A percentile compares a stretch with the other conserved stretches of the same genome.
Conservation (phyloP, 1,140 invertebrate species). For the Drosophila prosaltans region DNA sequence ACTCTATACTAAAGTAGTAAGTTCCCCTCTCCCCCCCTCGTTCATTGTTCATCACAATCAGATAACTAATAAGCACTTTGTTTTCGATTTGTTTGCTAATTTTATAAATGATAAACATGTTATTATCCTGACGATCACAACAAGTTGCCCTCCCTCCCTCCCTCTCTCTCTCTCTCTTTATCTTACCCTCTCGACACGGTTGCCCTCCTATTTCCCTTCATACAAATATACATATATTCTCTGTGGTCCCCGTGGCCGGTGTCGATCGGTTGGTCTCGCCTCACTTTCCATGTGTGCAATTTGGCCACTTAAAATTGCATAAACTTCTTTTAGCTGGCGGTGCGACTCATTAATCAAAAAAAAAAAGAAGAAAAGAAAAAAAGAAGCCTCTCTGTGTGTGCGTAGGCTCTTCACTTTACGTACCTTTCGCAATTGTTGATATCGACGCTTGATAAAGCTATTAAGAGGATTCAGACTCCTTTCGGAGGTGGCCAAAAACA, state of each 20-base stretch:
- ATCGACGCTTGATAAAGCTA: constrained; percentile 68
- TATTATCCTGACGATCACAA: constrained; percentile 58
- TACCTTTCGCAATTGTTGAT: constrained; percentile 36
- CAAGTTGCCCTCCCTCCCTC: neutral
- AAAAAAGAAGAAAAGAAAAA: neutral
- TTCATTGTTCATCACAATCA: neutral
- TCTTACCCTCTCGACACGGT: neutral
- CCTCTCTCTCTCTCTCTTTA: constrained; percentile 7
- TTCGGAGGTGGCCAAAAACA: constrained; percentile 19
- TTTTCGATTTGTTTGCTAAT: constrained; percentile 77
- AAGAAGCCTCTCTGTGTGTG: neutral
- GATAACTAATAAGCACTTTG: constrained; percentile 66
- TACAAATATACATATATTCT: neutral
- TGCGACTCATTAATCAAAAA: constrained; percentile 62
- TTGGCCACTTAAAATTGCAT: constrained; percentile 79
- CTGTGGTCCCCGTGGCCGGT: neutral
- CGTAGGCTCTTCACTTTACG: constrained; percentile 15
- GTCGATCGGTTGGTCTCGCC: neutral
- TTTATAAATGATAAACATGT: constrained; percentile 71
- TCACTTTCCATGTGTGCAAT: constrained; percentile 41
- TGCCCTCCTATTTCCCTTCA: neutral
- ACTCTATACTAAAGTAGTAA: neutral
- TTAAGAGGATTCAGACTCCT: constrained; percentile 37
- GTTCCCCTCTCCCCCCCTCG: neutral
- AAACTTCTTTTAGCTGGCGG: constrained; percentile 61